phyloP scores from a whole-genome alignment of 2,888 invertebrate genomes.

The Phymatocera aterrima region DNA sequence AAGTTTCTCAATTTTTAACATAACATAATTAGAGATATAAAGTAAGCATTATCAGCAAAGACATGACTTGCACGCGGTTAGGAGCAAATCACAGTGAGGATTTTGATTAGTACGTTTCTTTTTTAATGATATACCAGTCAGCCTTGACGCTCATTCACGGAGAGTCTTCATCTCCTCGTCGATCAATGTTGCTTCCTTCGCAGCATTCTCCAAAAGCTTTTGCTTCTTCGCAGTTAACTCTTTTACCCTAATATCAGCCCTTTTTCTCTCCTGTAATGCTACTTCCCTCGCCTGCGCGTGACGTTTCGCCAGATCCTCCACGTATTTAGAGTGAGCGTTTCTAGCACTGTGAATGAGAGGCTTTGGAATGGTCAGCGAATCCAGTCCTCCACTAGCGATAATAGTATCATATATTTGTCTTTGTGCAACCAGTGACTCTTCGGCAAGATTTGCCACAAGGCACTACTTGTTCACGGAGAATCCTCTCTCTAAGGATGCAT shows the following conservation, averaged over 20 bases:
- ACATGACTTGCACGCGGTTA: neutral
- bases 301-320: constrained; percentile 33
- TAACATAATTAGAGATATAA: neutral
- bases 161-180: constrained; percentile 20
- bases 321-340: constrained; percentile 40
- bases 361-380: constrained; percentile 37
- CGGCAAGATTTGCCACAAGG: constrained; percentile 45
- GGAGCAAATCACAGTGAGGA: neutral
- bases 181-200: constrained; percentile 40
- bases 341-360: constrained; percentile 38
- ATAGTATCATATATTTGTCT: constrained; percentile 43
- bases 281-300: constrained; percentile 16
- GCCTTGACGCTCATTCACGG: neutral
- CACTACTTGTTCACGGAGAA: constrained; percentile 47
- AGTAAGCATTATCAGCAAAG: constrained; percentile 26
- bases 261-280: constrained; percentile 22
- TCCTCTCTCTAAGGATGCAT: constrained; percentile 44
- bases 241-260: constrained; percentile 27
- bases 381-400: constrained; percentile 34
- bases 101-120: neutral
- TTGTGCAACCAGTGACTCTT: constrained; percentile 43
- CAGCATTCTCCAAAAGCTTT: constrained; percentile 19
- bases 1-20: neutral
- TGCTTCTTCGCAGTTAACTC: constrained; percentile 39
- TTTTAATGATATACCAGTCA: neutral